Evolutionary conservation across 2,888 invertebrate species (phyloP).

Genomic region (Perizoma flavofasciatum): DNA sequence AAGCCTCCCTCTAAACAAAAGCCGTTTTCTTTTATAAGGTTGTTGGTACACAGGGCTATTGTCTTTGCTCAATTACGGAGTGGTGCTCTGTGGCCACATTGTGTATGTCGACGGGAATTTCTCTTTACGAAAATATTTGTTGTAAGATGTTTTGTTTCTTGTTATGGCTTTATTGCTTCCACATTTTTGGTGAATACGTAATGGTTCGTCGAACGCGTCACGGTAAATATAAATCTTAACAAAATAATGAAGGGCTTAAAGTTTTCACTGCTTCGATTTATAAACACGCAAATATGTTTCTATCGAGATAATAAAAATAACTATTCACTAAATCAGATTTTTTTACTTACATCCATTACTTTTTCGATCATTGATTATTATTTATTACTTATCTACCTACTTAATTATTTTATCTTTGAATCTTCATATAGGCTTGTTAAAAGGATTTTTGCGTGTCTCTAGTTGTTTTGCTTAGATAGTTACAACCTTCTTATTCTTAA

Average conservation of each 20-base stretch:
- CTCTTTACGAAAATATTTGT: conserved; percentile 61
- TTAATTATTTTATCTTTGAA: too few relatives aligned
- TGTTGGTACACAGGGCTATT: conserved; percentile 66
- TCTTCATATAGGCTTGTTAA: too few relatives aligned
- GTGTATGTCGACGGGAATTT: conserved; percentile 59
- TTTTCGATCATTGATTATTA: too few relatives aligned
- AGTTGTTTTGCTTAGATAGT: too few relatives aligned
- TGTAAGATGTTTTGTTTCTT: conserved; percentile 38
- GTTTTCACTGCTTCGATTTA: too few relatives aligned
- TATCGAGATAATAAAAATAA: too few relatives aligned
- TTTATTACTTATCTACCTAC: too few relatives aligned
- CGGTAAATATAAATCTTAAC: conserved; percentile 20
- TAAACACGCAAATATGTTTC: too few relatives aligned
- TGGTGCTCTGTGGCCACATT: conserved; percentile 64
- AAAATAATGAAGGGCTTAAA: conserved; percentile 23
- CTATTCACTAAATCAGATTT: too few relatives aligned
- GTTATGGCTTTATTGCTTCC: conserved; percentile 69
- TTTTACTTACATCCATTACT: too few relatives aligned
- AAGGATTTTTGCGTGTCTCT: too few relatives aligned
- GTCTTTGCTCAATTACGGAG: conserved; percentile 80
- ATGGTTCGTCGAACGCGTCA: conserved; percentile 50
- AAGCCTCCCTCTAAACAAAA: conserved; percentile 52
- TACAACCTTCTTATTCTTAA: too few relatives aligned
- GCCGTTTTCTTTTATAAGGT: conserved; percentile 51
- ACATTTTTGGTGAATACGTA: conserved; percentile 64